Conservation (phyloP, 2,888 invertebrate genomes). For the Rotaria socialis region DNA sequence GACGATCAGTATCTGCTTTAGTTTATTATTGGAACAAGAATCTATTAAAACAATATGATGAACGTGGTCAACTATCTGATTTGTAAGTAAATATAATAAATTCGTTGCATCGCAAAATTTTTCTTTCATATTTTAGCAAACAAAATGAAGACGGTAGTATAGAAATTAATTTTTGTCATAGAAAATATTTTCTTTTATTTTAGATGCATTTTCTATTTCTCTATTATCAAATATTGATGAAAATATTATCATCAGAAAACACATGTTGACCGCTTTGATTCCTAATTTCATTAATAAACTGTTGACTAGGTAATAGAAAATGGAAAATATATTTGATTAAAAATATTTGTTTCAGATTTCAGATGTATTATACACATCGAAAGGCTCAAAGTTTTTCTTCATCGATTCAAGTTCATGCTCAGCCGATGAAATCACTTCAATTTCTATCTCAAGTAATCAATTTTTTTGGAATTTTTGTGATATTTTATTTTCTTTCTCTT, state of each 20-base stretch:
- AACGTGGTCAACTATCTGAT: neutral
- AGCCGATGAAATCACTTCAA: slow-evolving; percentile 1
- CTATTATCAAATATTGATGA: neutral
- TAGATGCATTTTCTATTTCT: neutral
- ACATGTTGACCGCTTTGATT: neutral
- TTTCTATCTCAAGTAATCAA: neutral
- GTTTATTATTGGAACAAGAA: neutral
- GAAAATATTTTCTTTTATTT: neutral
- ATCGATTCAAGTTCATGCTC: neutral
- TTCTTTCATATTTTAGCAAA: neutral
- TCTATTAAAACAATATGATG: neutral
- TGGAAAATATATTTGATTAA: neutral
- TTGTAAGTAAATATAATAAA: neutral
- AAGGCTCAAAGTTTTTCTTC: neutral
- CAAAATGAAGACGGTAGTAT: neutral
- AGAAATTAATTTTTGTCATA: neutral
- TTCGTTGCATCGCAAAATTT: neutral
- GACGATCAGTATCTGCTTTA: neutral
- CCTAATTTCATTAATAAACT: neutral
- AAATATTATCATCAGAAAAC: neutral
- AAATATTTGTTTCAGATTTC: neutral
- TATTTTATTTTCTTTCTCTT: neutral
- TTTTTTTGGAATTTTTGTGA: neutral
- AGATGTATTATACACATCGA: slow-evolving; percentile 12
- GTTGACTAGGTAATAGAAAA: neutral